phyloP scores from a whole-genome alignment of 1,140 invertebrate genomes.

The Platorchestia sp. region DNA sequence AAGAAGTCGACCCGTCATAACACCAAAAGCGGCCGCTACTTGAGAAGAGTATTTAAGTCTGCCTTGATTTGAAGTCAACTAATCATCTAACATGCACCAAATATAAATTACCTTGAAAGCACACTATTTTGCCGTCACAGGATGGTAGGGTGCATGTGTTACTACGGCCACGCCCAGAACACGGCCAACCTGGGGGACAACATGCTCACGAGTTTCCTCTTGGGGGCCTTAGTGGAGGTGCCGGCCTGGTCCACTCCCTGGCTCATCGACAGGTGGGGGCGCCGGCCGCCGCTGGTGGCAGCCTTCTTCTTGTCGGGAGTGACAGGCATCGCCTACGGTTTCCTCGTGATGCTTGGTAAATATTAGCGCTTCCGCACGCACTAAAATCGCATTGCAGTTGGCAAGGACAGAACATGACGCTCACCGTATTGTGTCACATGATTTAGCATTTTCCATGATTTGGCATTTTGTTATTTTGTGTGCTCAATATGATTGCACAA shows the following conservation, averaged over 20 bases:
- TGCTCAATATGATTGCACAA: neutral
- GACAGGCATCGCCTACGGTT: slow-evolving; percentile 59
- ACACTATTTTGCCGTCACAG: slow-evolving; percentile 51
- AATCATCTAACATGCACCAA: neutral
- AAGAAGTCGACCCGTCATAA: neutral
- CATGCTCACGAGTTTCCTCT: slow-evolving; percentile 67
- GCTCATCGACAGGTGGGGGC: slow-evolving; percentile 66
- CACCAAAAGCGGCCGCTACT: neutral
- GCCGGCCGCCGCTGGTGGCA: slow-evolving; percentile 57
- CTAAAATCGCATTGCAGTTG: neutral
- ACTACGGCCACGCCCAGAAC: slow-evolving; percentile 68
- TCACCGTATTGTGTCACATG: neutral
- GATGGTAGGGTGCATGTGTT: slow-evolving; percentile 67
- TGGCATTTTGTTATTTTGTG: neutral
- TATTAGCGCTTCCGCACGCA: neutral
- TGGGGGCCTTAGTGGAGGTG: slow-evolving; percentile 68
- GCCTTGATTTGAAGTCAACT: neutral
- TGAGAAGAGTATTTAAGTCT: neutral
- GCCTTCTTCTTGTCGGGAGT: slow-evolving; percentile 59
- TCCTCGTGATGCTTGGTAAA: neutral
- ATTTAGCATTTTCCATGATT: neutral
- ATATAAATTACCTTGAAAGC: neutral
- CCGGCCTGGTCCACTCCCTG: slow-evolving; percentile 66
- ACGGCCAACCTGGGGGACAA: slow-evolving; percentile 64
- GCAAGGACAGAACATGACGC: neutral